Evolutionary conservation across 2,797 vertebrate genomes (phyloP), one percentile per base, ranked within the genome.

Genomic region (Miichthys miiuy): DNA sequence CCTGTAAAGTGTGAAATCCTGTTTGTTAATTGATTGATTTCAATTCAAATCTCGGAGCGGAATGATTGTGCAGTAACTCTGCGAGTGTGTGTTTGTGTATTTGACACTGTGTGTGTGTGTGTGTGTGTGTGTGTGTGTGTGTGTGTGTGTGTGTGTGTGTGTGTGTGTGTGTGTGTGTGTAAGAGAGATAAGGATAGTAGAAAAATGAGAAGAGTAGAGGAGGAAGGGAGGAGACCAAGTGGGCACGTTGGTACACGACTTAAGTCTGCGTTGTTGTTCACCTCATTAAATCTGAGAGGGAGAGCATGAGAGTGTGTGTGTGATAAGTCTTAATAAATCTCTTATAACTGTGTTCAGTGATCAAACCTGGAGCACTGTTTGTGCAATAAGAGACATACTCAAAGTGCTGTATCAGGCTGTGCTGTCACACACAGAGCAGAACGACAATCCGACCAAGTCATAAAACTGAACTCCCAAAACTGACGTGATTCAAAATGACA

Each of bases 1-100:
- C 73, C 76, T 72, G 77, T 88, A 92, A 91, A 87, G 79, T 91
- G 87, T 88, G 87, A 93, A 90, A 91, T 88, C 80, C 83, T 80
- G 75, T 92, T 91, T 84, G 72, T 74, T 91, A 89, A 91, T 90
- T 88, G 75, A 84, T 75, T 85, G 83, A 92, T 91, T 92, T 86
- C 69, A 84, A 78, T 90, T 85, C 70, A 88, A 90, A 88, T 87
- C 82, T 85, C 50, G 23, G 42, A 83, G 73, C 50, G 21, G 68
- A 86, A 80, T 84, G 68, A 82, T 85, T 81, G 84, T 71, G 79
- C 68, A 75, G 75, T 61, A 66, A 54, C 57, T 83, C 51, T 68
- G 47, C 4, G 5, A 41, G 61, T 44, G 69, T 76, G 46, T 38
- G 68, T 56, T 41, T 56, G 70, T 30, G 48, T 77, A 57, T 57